Conservation (phyloP, 2,888 invertebrate species). For the Ennomos fuscantarius region DNA sequence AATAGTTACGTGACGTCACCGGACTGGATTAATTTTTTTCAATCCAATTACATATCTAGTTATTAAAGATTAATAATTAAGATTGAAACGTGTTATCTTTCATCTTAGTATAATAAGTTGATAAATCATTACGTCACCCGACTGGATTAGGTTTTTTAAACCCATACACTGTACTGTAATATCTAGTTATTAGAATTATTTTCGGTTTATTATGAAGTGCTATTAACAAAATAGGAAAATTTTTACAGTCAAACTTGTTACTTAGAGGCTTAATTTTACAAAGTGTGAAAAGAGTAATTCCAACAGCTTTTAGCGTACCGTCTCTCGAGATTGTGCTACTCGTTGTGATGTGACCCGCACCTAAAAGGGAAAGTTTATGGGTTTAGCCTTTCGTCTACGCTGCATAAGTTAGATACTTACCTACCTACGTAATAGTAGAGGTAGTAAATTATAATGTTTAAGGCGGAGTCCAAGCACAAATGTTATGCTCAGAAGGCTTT, state of each 20-base stretch:
- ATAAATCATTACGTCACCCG: too few relatives aligned
- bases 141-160: too few relatives aligned
- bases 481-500: too few relatives aligned
- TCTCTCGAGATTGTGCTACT: conserved; percentile 34
- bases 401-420: conserved; percentile 19
- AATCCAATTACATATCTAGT: too few relatives aligned
- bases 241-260: conserved; percentile 16
- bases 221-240: background rate
- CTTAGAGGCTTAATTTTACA: conserved; percentile 3
- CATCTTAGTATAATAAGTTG: too few relatives aligned
- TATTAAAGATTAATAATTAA: too few relatives aligned
- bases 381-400: conserved; percentile 25
- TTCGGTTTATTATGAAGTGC: background rate
- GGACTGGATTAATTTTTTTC: too few relatives aligned
- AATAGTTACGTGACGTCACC: too few relatives aligned
- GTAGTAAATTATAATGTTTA: conserved; percentile 19
- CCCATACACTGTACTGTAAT: too few relatives aligned
- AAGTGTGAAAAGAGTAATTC: conserved; percentile 18
- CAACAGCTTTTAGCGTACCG: conserved; percentile 35
- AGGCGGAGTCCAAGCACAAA: too few relatives aligned
- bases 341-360: conserved; percentile 24
- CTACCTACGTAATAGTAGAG: background rate
- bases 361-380: conserved; percentile 16
- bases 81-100: too few relatives aligned
- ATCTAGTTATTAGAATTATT: background rate